Conservation (phyloP, 2,797 vertebrate genomes). For the Macropus fuliginosus region DNA sequence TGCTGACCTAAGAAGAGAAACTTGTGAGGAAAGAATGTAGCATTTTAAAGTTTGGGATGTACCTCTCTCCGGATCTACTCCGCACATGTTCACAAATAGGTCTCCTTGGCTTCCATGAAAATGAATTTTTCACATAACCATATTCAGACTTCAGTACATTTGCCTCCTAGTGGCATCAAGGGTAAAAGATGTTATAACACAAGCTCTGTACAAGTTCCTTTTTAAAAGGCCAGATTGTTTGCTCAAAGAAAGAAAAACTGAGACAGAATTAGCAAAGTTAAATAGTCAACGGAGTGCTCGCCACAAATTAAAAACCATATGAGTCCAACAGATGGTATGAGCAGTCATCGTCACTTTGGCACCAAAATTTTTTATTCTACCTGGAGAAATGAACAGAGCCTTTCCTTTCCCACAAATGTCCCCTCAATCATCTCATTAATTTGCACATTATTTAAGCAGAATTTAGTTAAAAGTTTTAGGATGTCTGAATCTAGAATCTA, state of each 20-base stretch:
- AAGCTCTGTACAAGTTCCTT: neutral
- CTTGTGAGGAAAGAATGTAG: neutral
- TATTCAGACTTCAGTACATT: neutral
- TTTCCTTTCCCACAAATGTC: neutral
- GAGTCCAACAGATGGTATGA: neutral
- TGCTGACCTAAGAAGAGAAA: neutral
- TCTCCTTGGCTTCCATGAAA: neutral
- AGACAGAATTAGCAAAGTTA: neutral
- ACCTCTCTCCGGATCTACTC: neutral
- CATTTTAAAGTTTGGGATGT: neutral
- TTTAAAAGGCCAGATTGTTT: constrained; percentile 6
- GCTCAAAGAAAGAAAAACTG: constrained; percentile 16
- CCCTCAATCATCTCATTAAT: neutral
- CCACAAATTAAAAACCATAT: neutral
- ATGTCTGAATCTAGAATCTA: neutral
- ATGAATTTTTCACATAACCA: neutral
- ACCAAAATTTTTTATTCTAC: neutral
- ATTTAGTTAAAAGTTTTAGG: neutral
- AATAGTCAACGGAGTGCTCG: neutral
- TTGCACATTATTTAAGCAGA: neutral
- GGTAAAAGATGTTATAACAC: neutral
- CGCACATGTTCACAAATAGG: neutral
- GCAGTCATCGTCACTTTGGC: neutral
- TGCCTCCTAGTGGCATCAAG: neutral
- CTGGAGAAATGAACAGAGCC: neutral